phyloP scores from a whole-genome alignment of 2,888 invertebrate genomes.

The Polymixis lichenea region DNA sequence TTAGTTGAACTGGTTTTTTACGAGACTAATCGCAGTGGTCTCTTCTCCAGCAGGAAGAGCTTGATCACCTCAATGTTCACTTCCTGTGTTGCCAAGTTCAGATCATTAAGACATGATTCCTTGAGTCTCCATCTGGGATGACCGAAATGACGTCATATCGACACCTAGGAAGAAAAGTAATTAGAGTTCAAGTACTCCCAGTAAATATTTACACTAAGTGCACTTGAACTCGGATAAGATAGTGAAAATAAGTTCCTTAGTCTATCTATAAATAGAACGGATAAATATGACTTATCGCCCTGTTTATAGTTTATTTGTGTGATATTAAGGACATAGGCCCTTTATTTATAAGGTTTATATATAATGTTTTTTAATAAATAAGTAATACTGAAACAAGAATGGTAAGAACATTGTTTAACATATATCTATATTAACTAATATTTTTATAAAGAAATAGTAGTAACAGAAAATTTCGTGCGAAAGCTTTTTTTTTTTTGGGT shows the following conservation, averaged over 20 bases:
- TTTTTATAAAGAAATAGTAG: no score
- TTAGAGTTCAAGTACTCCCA: slow-evolving; percentile 25
- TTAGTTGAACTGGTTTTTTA: not conserved
- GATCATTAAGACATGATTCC: not conserved
- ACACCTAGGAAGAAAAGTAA: not conserved
- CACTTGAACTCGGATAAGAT: slow-evolving; percentile 31
- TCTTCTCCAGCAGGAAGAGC: not conserved
- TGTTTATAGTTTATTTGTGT: not conserved
- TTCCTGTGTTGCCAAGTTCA: not conserved
- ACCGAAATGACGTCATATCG: not conserved
- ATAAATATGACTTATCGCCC: slow-evolving; percentile 31
- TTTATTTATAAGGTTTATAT: not conserved
- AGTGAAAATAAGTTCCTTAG: slow-evolving; percentile 45
- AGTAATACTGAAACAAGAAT: not conserved
- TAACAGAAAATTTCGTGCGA: no score
- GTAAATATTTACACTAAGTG: slow-evolving; percentile 20
- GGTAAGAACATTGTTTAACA: no score
- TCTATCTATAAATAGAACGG: slow-evolving; percentile 39
- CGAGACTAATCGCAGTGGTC: not conserved
- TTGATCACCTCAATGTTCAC: not conserved
- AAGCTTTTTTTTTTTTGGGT: no score
- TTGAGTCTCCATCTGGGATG: not conserved
- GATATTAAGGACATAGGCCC: not conserved
- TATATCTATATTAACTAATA: not conserved
- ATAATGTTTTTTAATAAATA: not conserved